Conservation (phyloP, 2,113 vertebrate species). For the Hypocryptadius cinnamomeus region DNA sequence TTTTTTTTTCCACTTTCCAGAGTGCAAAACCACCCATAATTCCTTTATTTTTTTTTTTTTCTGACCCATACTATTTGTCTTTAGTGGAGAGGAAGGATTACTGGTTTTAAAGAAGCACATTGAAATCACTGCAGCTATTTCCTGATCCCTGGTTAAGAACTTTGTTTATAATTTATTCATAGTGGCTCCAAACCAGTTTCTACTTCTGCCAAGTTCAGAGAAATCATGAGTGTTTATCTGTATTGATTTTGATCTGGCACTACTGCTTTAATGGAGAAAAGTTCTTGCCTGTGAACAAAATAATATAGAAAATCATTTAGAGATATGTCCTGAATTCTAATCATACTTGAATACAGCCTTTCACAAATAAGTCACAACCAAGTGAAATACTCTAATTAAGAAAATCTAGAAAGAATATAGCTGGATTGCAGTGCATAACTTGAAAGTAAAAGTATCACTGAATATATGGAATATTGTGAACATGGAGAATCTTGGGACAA, state of each 20-base stretch:
- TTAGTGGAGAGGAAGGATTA: neutral
- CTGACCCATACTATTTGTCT: neutral
- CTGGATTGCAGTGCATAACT: neutral
- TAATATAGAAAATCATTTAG: neutral
- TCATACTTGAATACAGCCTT: neutral
- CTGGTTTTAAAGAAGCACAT: neutral
- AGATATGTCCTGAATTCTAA: neutral
- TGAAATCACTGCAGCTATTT: neutral
- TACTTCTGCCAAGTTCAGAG: neutral
- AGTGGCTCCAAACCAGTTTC: neutral
- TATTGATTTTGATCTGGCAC: neutral
- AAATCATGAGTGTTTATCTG: neutral
- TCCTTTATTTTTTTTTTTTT: neutral
- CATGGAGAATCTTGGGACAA: neutral
- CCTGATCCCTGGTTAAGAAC: neutral
- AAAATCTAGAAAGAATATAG: neutral
- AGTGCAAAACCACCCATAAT: fast-evolving
- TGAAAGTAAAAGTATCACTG: neutral
- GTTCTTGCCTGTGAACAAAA: neutral
- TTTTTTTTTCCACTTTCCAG: neutral
- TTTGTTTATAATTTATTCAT: neutral
- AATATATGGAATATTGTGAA: neutral
- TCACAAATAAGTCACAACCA: neutral
- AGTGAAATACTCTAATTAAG: neutral
- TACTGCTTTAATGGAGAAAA: neutral